phyloP scores from a whole-genome alignment of 2,888 invertebrate species.

The Nemoura dubitans region DNA sequence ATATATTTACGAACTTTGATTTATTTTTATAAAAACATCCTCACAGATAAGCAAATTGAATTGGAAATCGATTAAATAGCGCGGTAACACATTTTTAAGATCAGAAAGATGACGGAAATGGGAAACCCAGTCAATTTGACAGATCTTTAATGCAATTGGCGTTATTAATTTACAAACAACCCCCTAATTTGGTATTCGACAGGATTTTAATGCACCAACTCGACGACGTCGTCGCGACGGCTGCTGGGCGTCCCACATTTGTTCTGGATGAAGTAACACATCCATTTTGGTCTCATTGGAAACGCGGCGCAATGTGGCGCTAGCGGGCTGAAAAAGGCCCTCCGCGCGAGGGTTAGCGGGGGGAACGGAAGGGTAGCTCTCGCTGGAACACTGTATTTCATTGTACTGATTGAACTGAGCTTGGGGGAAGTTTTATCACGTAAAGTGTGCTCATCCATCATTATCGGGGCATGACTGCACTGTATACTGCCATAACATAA shows the following conservation, averaged over 20 bases:
- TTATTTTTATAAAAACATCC: background rate
- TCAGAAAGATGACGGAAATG: background rate
- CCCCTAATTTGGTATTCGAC: background rate
- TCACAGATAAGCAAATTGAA: background rate
- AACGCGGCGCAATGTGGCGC: conserved; percentile 14
- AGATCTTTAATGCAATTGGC: background rate
- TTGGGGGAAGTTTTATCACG: conserved; percentile 33
- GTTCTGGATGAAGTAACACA: conserved; percentile 32
- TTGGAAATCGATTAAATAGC: background rate
- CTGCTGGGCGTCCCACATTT: conserved; percentile 3
- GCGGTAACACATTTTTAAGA: background rate
- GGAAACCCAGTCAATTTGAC: background rate
- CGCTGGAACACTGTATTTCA: conserved; percentile 25
- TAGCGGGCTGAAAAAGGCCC: conserved; percentile 14
- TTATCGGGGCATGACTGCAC: conserved; percentile 36
- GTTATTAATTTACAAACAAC: background rate
- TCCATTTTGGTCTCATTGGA: conserved; percentile 28
- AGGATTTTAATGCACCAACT: background rate
- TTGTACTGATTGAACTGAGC: conserved; percentile 37
- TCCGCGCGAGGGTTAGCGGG: background rate
- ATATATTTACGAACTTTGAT: background rate
- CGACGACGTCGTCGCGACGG: background rate
- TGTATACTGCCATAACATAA: conserved; percentile 35
- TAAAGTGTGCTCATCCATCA: conserved; percentile 43
- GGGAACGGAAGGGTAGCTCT: background rate